Evolutionary conservation across 2,797 vertebrate genomes (phyloP).

Genomic region (Periophthalmus magnuspinnatus): DNA sequence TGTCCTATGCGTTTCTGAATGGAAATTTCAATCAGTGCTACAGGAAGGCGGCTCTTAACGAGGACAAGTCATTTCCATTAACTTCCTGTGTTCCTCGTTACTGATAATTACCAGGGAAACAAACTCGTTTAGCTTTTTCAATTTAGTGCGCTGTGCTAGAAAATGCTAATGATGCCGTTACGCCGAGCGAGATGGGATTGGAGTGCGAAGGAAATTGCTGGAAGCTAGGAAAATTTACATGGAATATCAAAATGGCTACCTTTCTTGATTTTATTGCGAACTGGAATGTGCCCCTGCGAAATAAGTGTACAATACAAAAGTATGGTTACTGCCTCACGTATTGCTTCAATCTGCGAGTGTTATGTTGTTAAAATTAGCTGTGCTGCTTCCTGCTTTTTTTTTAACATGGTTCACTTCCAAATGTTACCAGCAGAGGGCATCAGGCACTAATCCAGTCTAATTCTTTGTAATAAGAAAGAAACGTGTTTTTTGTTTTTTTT

Average conservation of each 20-base stretch:
- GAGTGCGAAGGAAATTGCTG: constrained; percentile 45
- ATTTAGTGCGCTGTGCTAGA: constrained; percentile 74
- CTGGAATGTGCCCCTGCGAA: background rate
- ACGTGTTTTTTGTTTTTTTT: too few species aligned
- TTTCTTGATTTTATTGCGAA: background rate
- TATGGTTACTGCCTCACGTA: background rate
- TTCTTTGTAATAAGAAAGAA: too few species aligned
- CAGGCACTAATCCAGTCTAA: too few species aligned
- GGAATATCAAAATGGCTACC: background rate
- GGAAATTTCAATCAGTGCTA: constrained; percentile 70
- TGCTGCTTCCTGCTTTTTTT: background rate
- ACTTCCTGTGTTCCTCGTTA: constrained; percentile 80
- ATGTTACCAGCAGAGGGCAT: background rate
- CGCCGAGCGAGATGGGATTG: constrained; percentile 66
- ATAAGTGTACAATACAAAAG: background rate
- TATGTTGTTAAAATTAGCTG: background rate
- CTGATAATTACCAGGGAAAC: constrained; percentile 75
- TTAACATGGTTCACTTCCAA: background rate
- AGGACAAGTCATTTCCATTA: constrained; percentile 79
- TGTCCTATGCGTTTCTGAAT: constrained; percentile 53
- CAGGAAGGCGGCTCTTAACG: constrained; percentile 71
- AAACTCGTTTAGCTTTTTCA: constrained; percentile 82
- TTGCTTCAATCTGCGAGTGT: background rate
- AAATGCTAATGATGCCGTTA: constrained; percentile 81
- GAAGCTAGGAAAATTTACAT: constrained; percentile 47